Conservation (phyloP, 2,113 vertebrate species). For the Scomber scombrus region DNA sequence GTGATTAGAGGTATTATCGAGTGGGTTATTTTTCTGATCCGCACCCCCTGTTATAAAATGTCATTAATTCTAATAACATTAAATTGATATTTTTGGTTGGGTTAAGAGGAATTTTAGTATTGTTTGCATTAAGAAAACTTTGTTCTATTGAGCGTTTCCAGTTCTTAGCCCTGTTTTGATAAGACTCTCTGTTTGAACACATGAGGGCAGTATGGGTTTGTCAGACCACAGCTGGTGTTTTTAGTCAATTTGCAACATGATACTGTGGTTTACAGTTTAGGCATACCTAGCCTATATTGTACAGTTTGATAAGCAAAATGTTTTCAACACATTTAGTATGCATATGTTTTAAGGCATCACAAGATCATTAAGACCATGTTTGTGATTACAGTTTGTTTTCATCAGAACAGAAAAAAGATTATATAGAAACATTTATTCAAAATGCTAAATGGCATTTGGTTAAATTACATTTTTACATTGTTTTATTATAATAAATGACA, state of each 20-base stretch:
- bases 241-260: not conserved
- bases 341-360: not conserved
- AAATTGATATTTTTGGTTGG: not conserved
- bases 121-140: not conserved
- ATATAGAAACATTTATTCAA: too few relatives aligned
- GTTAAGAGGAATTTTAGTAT: not conserved
- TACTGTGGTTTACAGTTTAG: not conserved
- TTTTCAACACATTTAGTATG: not conserved
- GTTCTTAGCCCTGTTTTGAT: not conserved
- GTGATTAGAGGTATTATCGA: too few relatives aligned
- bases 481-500: too few relatives aligned
- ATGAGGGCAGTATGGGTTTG: constrained; percentile 10
- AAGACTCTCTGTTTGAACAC: constrained; percentile 12
- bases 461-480: too few relatives aligned
- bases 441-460: too few relatives aligned
- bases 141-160: not conserved
- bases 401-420: too few relatives aligned
- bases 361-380: too few relatives aligned
- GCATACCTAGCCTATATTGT: too few relatives aligned
- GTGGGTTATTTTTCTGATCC: not conserved
- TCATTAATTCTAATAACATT: not conserved
- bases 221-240: constrained; percentile 1
- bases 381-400: too few relatives aligned
- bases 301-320: not conserved
- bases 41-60: not conserved